Evolutionary conservation across 1,140 invertebrate genomes (phyloP), one percentile per base, ranked within the genome.

Genomic region (Drosophila malerkotliana): DNA sequence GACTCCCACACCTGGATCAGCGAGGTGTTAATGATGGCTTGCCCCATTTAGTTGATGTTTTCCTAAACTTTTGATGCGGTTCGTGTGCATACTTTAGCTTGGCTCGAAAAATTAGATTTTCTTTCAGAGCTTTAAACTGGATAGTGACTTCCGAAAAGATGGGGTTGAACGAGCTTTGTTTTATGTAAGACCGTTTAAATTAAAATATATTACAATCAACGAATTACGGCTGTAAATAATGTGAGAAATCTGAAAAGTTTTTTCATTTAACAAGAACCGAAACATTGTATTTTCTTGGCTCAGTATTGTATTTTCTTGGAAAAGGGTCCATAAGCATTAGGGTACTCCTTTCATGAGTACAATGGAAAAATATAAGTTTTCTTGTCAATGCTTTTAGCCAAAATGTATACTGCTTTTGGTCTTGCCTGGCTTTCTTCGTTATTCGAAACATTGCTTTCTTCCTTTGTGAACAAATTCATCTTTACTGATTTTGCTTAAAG

Each of bases 11-110:
- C 32, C 57, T 9, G 73, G 78, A 81, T 80, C 78, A 72, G 57
- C 61, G 72, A 81, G 78, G 78, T 81, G 78, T 80, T 80, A 81
- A 80, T 80, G 78, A 77, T 72, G 72, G 58, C 45, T 58, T 76
- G 53, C 59, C 30, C 48, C 39, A 82, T 81, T 72, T 45, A 57
- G 55, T 30, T 54, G 59, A 62, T 47, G 57, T 75, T 77, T 52
- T 49, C n/a, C 7, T 12, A 57, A 58, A 67, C 52, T 68, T 57
- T 34, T 10, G 32, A 44, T 49, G 39, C 49, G 45, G 30, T 8
- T 41, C 9, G 12, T 45, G 34, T 53, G 45, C 37, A 60, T 64
- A 72, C 32, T 60, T 76, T 77, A 21, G 56, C 37, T 37, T 45
- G 32, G 60, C 66, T 34, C 18, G 21, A n/a, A 37, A 37, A 32